Conservation (phyloP, 2,113 vertebrate species). For the Pipra filicauda region DNA sequence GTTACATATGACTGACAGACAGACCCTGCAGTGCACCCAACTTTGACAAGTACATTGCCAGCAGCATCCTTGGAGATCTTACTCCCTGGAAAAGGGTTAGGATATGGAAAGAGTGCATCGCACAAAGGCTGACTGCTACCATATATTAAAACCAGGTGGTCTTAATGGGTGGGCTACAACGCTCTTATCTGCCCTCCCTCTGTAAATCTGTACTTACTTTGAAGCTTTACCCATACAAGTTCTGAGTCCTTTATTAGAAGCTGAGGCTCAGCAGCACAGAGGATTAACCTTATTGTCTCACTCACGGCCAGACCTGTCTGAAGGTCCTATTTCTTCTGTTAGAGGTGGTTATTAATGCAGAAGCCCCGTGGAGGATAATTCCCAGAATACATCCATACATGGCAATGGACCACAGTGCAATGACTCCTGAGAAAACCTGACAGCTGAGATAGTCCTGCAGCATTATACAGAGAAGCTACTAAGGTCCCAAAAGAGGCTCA, state of each 20-base stretch:
- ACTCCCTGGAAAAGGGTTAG: neutral
- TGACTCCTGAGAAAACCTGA: neutral
- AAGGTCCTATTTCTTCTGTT: neutral
- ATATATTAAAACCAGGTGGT: slow-evolving; percentile 43
- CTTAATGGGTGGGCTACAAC: slow-evolving; percentile 39
- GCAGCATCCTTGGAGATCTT: neutral
- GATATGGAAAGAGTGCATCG: neutral
- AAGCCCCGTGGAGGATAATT: neutral
- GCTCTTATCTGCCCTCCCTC: slow-evolving; percentile 1
- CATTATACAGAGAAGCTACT: neutral
- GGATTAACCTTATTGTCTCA: slow-evolving; percentile 23
- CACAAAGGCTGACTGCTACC: neutral
- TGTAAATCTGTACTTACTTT: slow-evolving; percentile 38
- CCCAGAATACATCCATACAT: neutral
- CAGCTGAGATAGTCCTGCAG: neutral
- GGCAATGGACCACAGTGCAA: neutral
- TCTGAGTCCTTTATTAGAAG: slow-evolving; percentile 42
- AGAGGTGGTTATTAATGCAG: neutral
- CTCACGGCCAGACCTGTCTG: neutral
- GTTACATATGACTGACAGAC: neutral
- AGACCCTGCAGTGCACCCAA: neutral
- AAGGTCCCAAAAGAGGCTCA: neutral
- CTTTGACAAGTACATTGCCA: neutral
- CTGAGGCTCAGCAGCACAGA: neutral
- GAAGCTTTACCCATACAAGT: slow-evolving; percentile 15